These are phyloP conservation scores for Cotesia vestalis DNA, from an alignment of 1,140 invertebrate species.

Conservation along the genomic window DNA sequence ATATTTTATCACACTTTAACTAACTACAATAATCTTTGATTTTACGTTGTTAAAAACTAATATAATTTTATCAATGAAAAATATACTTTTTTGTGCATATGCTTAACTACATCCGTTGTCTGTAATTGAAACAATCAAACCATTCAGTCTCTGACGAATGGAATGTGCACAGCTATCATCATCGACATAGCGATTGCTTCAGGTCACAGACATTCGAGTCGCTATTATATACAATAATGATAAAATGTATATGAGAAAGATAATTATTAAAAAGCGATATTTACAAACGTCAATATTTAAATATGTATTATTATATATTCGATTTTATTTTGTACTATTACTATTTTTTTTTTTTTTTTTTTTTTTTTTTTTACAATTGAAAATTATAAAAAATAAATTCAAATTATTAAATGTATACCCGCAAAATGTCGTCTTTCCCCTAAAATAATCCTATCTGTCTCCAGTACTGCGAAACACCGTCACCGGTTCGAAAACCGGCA, in stretches of 20 bases:
- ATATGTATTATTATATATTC: too few relatives aligned
- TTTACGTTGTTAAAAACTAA: too few relatives aligned
- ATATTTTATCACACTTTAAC: too few relatives aligned
- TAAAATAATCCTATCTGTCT: conserved; percentile 40
- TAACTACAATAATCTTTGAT: too few relatives aligned
- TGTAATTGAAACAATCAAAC: conserved; percentile 53
- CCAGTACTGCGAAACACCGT: conserved; percentile 38
- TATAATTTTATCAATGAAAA: too few relatives aligned
- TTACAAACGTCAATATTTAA: conserved; percentile 2
- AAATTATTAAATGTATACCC: conserved; percentile 22
- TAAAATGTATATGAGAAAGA: background rate
- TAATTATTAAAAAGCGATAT: background rate
- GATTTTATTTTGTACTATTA: background rate
- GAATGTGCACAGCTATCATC: conserved; percentile 55
- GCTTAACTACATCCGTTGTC: background rate
- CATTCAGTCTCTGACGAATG: conserved; percentile 55
- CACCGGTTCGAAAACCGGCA: conserved; percentile 20
- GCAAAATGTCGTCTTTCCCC: conserved; percentile 40
- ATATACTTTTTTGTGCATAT: too few relatives aligned
- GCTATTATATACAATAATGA: conserved; percentile 31
- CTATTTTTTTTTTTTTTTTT: background rate
- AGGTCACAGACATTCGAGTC: conserved; percentile 61
- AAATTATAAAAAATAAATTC: conserved; percentile 16
- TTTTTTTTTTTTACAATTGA: background rate
- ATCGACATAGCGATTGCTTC: conserved; percentile 55